These are phyloP conservation scores for Strigops habroptila DNA, from an alignment of 2,113 vertebrate genomes.

Conservation along the genomic window DNA sequence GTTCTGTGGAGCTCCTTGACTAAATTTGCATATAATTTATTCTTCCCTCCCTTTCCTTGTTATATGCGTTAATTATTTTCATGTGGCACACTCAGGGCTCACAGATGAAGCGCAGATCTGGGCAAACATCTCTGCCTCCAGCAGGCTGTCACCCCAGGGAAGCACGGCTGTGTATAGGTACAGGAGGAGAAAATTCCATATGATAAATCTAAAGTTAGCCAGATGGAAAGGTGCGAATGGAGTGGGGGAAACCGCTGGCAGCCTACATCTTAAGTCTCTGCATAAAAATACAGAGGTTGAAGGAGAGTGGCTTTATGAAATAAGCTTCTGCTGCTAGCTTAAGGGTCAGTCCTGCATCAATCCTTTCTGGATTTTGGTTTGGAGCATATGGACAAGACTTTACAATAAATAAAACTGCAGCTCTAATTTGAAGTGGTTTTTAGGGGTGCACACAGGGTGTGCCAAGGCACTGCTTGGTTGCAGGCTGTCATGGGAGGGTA, in stretches of 20 bases:
- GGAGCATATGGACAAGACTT: fast-evolving
- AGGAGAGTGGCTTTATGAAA: neutral
- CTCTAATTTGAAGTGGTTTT: neutral
- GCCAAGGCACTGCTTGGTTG: neutral
- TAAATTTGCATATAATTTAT: conserved; percentile 58
- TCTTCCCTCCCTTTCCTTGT: conserved; percentile 40
- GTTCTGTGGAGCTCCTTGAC: conserved; percentile 40
- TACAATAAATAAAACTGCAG: neutral
- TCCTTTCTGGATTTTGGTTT: neutral
- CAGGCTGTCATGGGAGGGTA: neutral
- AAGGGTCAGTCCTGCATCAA: neutral
- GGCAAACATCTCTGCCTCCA: neutral
- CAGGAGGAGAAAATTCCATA: neutral
- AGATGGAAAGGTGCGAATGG: neutral
- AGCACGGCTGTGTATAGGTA: fast-evolving
- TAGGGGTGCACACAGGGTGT: fast-evolving
- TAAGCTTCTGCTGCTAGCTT: neutral
- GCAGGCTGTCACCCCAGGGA: neutral
- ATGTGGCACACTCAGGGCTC: neutral
- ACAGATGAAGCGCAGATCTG: neutral
- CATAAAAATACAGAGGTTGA: neutral
- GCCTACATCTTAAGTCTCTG: neutral
- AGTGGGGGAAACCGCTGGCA: neutral
- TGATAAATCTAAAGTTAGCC: neutral
- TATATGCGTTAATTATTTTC: conserved; percentile 44